A percentile compares a stretch with the other conserved stretches of the same genome.
These are phyloP conservation scores for Eustalomyia histrio DNA, from an alignment of 2,888 invertebrate species.

Conservation along the genomic window DNA sequence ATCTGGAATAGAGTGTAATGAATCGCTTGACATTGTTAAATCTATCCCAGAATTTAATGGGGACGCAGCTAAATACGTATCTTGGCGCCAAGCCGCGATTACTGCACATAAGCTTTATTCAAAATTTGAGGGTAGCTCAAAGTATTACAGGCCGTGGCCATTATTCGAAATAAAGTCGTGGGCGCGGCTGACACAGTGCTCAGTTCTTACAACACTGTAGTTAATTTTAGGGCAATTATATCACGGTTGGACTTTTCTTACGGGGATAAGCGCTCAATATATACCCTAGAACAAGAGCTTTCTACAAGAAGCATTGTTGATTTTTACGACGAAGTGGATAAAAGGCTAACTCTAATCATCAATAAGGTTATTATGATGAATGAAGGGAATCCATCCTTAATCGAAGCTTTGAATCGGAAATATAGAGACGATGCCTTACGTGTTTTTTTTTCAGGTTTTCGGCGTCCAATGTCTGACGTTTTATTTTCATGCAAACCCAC, in stretches of 20 bases:
- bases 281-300: conserved; percentile 40
- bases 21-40: too few species aligned
- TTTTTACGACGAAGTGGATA: conserved; percentile 39
- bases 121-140: conserved; percentile 30
- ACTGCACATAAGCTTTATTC: conserved; percentile 35
- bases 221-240: conserved; percentile 45
- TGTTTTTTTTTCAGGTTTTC: conserved; percentile 45
- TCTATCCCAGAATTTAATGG: too few species aligned
- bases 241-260: conserved; percentile 36
- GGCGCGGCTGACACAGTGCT: too few species aligned
- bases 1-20: too few species aligned
- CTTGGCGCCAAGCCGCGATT: conserved; percentile 42
- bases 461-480: conserved; percentile 45
- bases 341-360: conserved; percentile 20
- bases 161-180: too few species aligned
- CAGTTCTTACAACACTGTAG: conserved; percentile 40
- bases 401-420: conserved; percentile 32
- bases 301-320: conserved; percentile 26
- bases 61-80: conserved; percentile 31
- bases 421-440: conserved; percentile 52
- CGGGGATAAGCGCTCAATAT: conserved; percentile 39
- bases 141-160: conserved; percentile 29
- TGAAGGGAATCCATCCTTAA: too few species aligned
- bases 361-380: too few species aligned
- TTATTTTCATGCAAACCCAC: too few species aligned